Base-by-base conservation (phyloP, 2,888 invertebrate species). In the Lepas anatifera region DNA sequence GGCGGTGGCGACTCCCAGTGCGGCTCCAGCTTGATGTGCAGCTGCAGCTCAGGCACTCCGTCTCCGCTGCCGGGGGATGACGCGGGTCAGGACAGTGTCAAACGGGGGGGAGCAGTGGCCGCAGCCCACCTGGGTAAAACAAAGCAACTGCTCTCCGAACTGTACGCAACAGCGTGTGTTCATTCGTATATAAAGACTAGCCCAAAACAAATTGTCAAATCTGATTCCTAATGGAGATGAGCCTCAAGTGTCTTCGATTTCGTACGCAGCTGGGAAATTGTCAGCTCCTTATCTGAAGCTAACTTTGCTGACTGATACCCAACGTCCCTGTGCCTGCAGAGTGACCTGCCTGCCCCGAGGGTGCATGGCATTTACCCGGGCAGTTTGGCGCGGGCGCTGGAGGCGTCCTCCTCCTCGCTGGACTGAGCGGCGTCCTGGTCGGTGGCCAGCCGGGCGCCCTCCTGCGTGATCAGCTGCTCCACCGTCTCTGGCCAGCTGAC, bases 31-130 rank as follows among this genome's bases (percentile, higher is more conserved):
- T 58, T 58, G 32, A 58, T 58, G 58, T 58, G 58, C 58, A 41
- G 66, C 37, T 66, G 39, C 39, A 66, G 39, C 66, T 66, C 66
- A 6, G 66, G 66, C 39, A 66, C 66, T 37, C 37, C 66, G 25
- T 66, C 66, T 10, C 58, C 58, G 58, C 58, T 58, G 58, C 22
- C 11, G 16, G 11, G n/a, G n/a, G n/a, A n/a, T n/a, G 2, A 27
- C 6, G 48, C n/a, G 48, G n/a, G 48, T 39, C 39, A 16, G 48
- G n/a, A 25, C 22, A 16, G 6, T 7, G 48, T n/a, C 7, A 50
- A 18, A n/a, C 18, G 50, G 50, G 27, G 27, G 27, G 22, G 50
- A 25, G 18, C 11, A 46, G 16, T 7, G 7, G 3, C 3, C 43
- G 43, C 18, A 46, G 18, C 13, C 10, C 3, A 50, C 48, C 25